Evolutionary conservation across 2,113 vertebrate species (phyloP), one percentile per base, ranked within the genome.

Genomic region (Podocnemis expansa): DNA sequence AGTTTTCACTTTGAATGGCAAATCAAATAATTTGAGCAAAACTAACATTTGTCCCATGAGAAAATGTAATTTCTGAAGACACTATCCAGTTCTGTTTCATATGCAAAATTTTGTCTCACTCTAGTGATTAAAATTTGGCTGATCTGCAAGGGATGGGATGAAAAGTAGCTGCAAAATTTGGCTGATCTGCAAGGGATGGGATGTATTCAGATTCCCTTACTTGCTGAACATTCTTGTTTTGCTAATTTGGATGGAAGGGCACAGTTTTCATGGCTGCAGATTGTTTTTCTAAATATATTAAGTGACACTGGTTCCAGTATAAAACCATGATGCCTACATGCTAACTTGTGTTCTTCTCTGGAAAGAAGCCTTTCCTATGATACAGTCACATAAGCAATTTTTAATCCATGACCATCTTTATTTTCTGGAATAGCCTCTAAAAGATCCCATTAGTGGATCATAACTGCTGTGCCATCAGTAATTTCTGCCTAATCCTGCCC

Each of bases 401-500:
- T 81, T 27, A 34, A 93, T 85, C 85, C 7, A 3, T 27, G 24
- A 80, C 92, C 51, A 96, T 89, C 84, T 91, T 89, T 93, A 91
- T 94, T 81, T 89, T 95, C 93, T 81, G 84, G 94, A 85, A 76
- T 94, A 67, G 34, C 63, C 63, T 21, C 34, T 21, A 34, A 34
- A 17, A 31, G 56, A 60, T 81, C 63, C 54, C 11, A 12, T 67
- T 70, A 91, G 85, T 88, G 95, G 47, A n/a, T n/a, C n/a, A n/a
- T n/a, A n/a, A n/a, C n/a, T 52, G 13, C 14, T 52, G 13, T 52
- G 51, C 13, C 51, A 52, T 14, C 51, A 52, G 14, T 52, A 52
- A 52, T 16, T 14, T 52, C 51, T 84, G 63, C 85, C 91, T 93
- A 91, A 94, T 96, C 88, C 91, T 93, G 90, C 89, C 95, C 88